These are phyloP conservation scores for Cladorhizidae sp. DNA, from an alignment of 37 sponge, comb jelly and placozoan species.

Conservation along the genomic window DNA sequence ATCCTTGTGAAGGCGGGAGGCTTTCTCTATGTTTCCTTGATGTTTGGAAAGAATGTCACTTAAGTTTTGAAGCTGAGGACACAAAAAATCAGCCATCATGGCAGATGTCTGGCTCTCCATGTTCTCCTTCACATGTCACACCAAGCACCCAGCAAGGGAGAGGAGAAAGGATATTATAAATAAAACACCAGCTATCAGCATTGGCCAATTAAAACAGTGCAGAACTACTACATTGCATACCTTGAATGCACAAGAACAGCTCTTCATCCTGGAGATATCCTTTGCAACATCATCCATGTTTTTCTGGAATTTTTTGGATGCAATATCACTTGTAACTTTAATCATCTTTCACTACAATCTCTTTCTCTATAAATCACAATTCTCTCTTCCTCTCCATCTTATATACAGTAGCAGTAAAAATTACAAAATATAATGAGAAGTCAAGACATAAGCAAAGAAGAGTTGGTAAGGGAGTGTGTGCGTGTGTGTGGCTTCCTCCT, in stretches of 20 bases:
- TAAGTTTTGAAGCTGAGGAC: constrained; percentile 1
- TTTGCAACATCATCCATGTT: background rate
- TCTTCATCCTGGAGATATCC: background rate
- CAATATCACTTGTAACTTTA: too few species aligned
- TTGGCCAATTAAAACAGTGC: too few species aligned
- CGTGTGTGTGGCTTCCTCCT: too few species aligned
- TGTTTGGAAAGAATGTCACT: background rate
- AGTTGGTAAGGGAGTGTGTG: too few species aligned
- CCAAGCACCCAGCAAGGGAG: background rate
- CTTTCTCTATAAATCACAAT: too few species aligned
- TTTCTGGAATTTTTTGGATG: constrained; percentile 9
- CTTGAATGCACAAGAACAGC: constrained; percentile 2
- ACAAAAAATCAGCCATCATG: background rate
- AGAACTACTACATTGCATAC: background rate
- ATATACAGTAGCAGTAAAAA: too few species aligned
- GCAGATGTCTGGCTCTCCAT: background rate
- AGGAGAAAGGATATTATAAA: background rate
- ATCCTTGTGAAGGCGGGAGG: background rate
- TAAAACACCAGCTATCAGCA: background rate
- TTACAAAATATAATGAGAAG: too few species aligned
- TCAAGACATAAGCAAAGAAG: too few species aligned
- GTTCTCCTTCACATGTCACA: background rate
- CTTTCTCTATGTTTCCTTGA: background rate
- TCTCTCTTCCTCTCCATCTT: too few species aligned
- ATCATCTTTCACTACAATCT: too few species aligned